Conservation (phyloP, 2,113 vertebrate species). For the Clarias macrocephalus region DNA sequence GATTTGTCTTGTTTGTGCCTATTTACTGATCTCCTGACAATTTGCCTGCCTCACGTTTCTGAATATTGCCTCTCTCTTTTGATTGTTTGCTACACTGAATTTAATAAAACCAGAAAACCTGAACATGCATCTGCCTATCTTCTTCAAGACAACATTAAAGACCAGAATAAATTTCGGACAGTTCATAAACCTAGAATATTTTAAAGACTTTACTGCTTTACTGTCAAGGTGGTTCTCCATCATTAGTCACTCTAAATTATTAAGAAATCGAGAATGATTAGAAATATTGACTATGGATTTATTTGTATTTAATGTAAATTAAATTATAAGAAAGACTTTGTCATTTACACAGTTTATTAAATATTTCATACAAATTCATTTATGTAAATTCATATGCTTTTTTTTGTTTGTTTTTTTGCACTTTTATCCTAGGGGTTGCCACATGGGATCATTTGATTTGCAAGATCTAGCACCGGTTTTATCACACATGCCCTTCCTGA, state of each 20-base stretch:
- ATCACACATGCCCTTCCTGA: too few species aligned
- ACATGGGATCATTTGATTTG: too few species aligned
- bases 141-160: not conserved
- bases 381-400: too few species aligned
- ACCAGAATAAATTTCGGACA: not conserved
- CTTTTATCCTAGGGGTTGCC: too few species aligned
- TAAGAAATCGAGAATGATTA: not conserved
- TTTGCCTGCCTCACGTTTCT: not conserved
- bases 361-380: not conserved
- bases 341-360: not conserved
- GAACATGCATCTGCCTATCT: not conserved
- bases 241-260: not conserved
- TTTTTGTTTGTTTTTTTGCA: too few species aligned
- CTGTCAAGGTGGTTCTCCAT: not conserved
- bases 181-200: not conserved
- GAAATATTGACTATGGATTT: not conserved
- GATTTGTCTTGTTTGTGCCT: not conserved
- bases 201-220: not conserved
- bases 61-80: not conserved
- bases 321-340: not conserved
- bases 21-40: not conserved
- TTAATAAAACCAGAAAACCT: not conserved
- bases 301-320: not conserved
- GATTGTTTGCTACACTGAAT: not conserved
- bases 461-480: too few species aligned